Evolutionary conservation across 1,140 invertebrate species (phyloP), one percentile per base, ranked within the genome.

Genomic region (Drosophila dunni): DNA sequence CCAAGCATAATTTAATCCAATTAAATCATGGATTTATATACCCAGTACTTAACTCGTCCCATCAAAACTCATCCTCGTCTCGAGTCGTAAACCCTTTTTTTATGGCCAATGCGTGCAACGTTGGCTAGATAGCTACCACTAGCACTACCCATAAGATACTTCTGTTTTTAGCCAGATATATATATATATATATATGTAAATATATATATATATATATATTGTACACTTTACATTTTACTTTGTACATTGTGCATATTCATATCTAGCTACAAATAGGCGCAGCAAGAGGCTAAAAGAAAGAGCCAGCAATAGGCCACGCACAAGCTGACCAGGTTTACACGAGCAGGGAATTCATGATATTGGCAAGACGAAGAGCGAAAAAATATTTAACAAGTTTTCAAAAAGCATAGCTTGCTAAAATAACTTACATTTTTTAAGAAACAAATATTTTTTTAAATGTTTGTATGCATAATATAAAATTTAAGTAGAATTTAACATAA

Each of bases 21-120:
- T 91, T 91, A 81, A 91, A 79, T 67, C 75, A 72, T 83, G 71
- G 84, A 83, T 89, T 84, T 88, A 88, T 89, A 66, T 74, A 80
- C 69, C 66, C 74, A 72, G 60, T 54, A 38, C 62, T 54, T 45
- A 44, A 36, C 60, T 60, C 78, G 38, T 54, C 33, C n/a, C 17
- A 44, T 29, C 24, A 29, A 2, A 29, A 6, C 51, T 6, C 33
- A 50, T 54, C 51, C 15, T 54, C 33, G 44, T 13, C 50, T 38
- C 29, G 58, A 69, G 62, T 29, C 24, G 56, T 77, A 74, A 85
- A 66, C 73, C 78, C 81, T 67, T 71, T 40, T 29, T 85, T 86
- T 78, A 75, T 71, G 57, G 74, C 53, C 62, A 62, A 62, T 83
- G 81, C 81, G 81, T 84, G 81, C 61, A n/a, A 1, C 13, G 61